Base-by-base conservation (phyloP, 2,797 vertebrate genomes). In the Antennarius maculatus region DNA sequence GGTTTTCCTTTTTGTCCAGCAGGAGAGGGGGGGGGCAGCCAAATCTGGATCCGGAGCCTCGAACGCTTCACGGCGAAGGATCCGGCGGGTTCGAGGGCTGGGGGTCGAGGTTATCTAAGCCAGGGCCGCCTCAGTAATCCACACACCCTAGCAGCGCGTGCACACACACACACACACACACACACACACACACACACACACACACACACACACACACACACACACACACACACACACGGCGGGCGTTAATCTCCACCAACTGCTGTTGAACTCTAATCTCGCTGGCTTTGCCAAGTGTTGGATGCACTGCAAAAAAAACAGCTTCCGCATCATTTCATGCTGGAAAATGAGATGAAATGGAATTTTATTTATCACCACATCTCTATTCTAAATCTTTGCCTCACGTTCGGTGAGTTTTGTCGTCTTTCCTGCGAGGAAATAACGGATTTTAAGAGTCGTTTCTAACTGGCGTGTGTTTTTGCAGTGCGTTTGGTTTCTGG, bases 221-320 rank as follows among this genome's bases (percentile, higher is more conserved):
- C 60, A 27, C 46, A 47, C 11, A 53, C 81, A 79, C 57, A 60
- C 74, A 13, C 80, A 67, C 80, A 48, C 46, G 59, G 72, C 65
- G 2, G 71, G 72, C 61, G 71, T 67, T 86, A 90, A 90, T 91
- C 86, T 89, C 76, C 85, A 79, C 84, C 85, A 83, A 86, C 87
- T 86, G 85, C 88, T 80, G 82, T 31, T 84, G 81, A 87, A 79
- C 75, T 77, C 73, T 84, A 83, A 81, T 87, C 85, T 79, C 14
- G 18, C 61, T 49, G 9, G 49, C 77, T 81, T 81, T 2, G 77
- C 79, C 88, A 87, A 88, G 67, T 71, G 80, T 78, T 84, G 76
- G 62, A 34, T 54, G 53, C 73, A 49, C 82, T 76, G 61, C 67
- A 80, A 77, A 81, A 81, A 83, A 61, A 48, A 47, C 62, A 59